Evolutionary conservation across 30 jellyfish, hydroid and myxozoan genomes (phyloP), one percentile per base, ranked within the genome.

Genomic region (Pelagia noctiluca): DNA sequence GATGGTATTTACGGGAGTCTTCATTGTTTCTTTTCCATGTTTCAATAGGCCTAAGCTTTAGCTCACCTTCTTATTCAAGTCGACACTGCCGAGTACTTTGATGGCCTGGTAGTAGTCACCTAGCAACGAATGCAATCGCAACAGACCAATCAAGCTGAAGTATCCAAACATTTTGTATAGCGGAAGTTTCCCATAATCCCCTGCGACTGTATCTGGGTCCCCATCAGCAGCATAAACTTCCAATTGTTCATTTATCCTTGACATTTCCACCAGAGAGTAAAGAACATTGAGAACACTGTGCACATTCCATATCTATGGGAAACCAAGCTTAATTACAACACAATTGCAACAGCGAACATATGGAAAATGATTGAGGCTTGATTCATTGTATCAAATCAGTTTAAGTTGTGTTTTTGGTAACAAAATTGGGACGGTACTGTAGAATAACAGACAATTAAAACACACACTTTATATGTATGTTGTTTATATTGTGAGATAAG

Each of bases 161-260:
- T 93, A 93, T 50, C 98, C 98, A 34, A 93, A 83, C 98, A 93
- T 93, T 71, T 93, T 93, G 89, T 93, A 93, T 71, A 93, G 71
- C 34, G 96, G 97, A 63, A 87, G 78, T 63, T 82, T 86, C 52
- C 98, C 98, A 86, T 80, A 93, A 19, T 93, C 98, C 52, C 98
- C 98, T 35, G 98, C 98, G 13, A 93, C 98, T 2, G 97, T 93
- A 60, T 93, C 98, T 24, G 98, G 98, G 47, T 93, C 98, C 1
- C 95, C 98, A 50, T 86, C 98, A 29, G 95, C 84, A 1, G 97
- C 97, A 87, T 76, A 93, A 0, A 87, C 97, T 76, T 93, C 98
- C 7, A 93, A 91, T 65, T 93, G 98, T 66, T 93, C 98, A 75
- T 93, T 93, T 81, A 93, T 93, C 50, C 98, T 68, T 33, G 98